Base-by-base conservation (phyloP, 2,888 invertebrate species). In the Venusia cambrica region DNA sequence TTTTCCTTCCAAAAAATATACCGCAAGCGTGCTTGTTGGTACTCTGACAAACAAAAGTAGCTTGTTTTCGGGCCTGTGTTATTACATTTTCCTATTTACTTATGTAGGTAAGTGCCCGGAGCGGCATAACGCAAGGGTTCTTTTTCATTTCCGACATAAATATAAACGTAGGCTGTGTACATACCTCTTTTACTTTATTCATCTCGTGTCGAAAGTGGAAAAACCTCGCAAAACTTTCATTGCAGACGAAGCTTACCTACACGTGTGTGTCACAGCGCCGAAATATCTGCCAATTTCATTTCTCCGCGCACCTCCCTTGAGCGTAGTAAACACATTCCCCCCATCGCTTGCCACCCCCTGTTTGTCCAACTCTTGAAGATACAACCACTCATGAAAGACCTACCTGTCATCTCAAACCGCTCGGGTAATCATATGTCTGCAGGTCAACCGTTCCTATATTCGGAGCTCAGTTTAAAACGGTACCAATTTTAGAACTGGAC, bases 261-360 rank as follows among this genome's bases (percentile, higher is more conserved):
- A 74, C 75, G 73, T 77, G 73, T 75, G 74, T 75, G 76, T 62
- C 75, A 78, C 73, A 78, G 74, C 71, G 62, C 73, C 73, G 77
- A 79, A 83, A 83, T 83, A 83, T 84, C 78, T 74, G 68, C 76
- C 81, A 83, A 83, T 84, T 83, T 85, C 81, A 83, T 85, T 80
- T 78, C 80, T 77, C 65, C 71, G 62, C 67, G 67, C 62, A 57
- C 71, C 80, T 85, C 85, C 83, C 84, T 60, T 44, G 85, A 79
- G 83, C 72, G 72, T 70, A 73, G 80, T 83, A 81, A 84, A 81
- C 76, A 80, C 76, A 72, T 63, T 65, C 72, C 58, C 61, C 60
- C 59, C 60, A 43, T 30, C 32, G 62, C 57, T 51, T 49, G 50
- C 54, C 51, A 51, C 57, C 54, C 57, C 62, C 60, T 74, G 71